These are phyloP conservation scores for Fragum fragum DNA, from an alignment of 2,888 invertebrate genomes.

Conservation along the genomic window DNA sequence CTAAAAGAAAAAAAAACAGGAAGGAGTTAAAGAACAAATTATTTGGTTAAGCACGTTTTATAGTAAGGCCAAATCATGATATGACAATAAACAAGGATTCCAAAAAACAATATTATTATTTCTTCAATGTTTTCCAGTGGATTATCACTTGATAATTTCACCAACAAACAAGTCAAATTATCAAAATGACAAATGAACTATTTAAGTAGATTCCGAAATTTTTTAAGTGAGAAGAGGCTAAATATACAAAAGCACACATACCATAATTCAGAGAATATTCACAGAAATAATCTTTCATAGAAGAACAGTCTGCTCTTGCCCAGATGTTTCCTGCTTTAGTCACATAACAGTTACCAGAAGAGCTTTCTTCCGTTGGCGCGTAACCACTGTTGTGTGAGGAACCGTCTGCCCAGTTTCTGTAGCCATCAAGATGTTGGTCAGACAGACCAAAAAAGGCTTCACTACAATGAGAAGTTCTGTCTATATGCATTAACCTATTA, in stretches of 20 bases:
- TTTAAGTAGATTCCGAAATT: too few relatives aligned
- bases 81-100: too few relatives aligned
- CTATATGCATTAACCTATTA: too few relatives aligned
- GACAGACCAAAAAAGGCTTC: slow-evolving; percentile 74
- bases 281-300: slow-evolving; percentile 62
- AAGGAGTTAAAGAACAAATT: not conserved
- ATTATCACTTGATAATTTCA: too few relatives aligned
- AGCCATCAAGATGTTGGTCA: slow-evolving; percentile 60
- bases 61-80: not conserved
- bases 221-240: too few relatives aligned
- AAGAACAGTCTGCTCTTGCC: slow-evolving; percentile 57
- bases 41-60: not conserved
- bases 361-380: slow-evolving; percentile 22
- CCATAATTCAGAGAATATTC: slow-evolving; percentile 68
- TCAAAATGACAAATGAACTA: too few relatives aligned
- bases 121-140: too few relatives aligned
- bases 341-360: slow-evolving; percentile 63
- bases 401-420: slow-evolving; percentile 70
- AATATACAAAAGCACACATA: slow-evolving; percentile 22
- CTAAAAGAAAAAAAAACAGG: too few relatives aligned
- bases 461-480: slow-evolving; percentile 28
- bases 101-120: too few relatives aligned
- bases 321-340: slow-evolving; percentile 51
- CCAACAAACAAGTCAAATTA: too few relatives aligned
- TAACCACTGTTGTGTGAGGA: slow-evolving; percentile 28